Conservation (phyloP, 2,797 vertebrate genomes). For the Melanotaenia trifasciata region DNA sequence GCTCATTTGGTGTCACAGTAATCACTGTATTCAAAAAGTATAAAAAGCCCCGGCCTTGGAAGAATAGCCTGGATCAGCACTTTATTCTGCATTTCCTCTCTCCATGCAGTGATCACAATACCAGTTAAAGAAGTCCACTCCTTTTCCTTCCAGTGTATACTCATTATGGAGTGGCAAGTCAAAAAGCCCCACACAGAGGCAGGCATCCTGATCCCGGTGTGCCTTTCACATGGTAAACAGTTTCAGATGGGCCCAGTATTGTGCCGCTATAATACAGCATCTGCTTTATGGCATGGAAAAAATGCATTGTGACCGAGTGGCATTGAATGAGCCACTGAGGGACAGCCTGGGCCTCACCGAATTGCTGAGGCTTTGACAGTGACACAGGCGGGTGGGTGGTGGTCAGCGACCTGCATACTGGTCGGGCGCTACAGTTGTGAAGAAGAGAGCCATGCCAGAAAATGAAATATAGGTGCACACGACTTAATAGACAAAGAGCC, state of each 20-base stretch:
- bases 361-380: slow-evolving; percentile 68
- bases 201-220: slow-evolving; percentile 77
- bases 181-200: slow-evolving; percentile 80
- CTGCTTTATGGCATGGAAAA: slow-evolving; percentile 83
- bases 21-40: slow-evolving; percentile 64
- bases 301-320: slow-evolving; percentile 80
- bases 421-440: slow-evolving; percentile 43
- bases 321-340: slow-evolving; percentile 79
- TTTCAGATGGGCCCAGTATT: slow-evolving; percentile 76
- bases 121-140: slow-evolving; percentile 67
- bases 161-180: slow-evolving; percentile 80
- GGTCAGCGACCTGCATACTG: slow-evolving; percentile 48
- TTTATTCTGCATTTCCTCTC: slow-evolving; percentile 78
- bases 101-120: slow-evolving; percentile 75
- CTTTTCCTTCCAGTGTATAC: slow-evolving; percentile 71
- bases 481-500: slow-evolving; percentile 30
- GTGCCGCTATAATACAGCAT: slow-evolving; percentile 80
- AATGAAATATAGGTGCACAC: slow-evolving; percentile 43
- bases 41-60: slow-evolving; percentile 49
- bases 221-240: slow-evolving; percentile 84
- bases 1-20: slow-evolving; percentile 67
- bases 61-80: slow-evolving; percentile 80
- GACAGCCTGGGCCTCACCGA: slow-evolving; percentile 65
- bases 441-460: slow-evolving; percentile 21
- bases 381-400: slow-evolving; percentile 63